phyloP scores from a whole-genome alignment of 1,140 invertebrate species.

The Carposina sasakii region DNA sequence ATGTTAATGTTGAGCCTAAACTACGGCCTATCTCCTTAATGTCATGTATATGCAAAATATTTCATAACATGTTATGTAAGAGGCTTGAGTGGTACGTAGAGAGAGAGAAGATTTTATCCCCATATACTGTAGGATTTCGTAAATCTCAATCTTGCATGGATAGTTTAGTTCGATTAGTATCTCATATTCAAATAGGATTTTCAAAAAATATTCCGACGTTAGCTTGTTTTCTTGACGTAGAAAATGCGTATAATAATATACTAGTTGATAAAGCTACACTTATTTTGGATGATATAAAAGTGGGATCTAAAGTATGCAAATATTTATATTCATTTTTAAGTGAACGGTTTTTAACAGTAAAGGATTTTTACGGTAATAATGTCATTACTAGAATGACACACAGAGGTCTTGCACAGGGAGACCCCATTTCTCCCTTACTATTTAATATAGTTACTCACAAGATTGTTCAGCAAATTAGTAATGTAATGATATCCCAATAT shows the following conservation, averaged over 20 bases:
- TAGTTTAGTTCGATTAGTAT: conserved; percentile 9
- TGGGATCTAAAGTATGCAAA: neutral
- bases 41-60: conserved; percentile 2
- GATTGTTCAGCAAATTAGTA: conserved; percentile 9
- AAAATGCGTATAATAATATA: conserved; percentile 7
- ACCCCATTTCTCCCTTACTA: conserved; percentile 23
- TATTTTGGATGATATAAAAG: neutral
- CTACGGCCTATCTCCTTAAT: neutral
- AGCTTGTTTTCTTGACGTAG: conserved; percentile 11
- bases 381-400: neutral
- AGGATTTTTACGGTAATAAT: neutral
- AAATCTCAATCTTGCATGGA: conserved; percentile 11
- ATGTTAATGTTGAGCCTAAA: neutral
- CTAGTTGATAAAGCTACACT: neutral
- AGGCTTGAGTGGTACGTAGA: conserved; percentile 4
- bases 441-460: conserved; percentile 21
- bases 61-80: conserved; percentile 8
- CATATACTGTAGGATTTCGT: neutral
- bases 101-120: neutral
- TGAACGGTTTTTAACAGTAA: neutral
- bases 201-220: conserved; percentile 11
- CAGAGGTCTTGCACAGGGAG: conserved; percentile 21
- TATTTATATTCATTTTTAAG: conserved; percentile 6
- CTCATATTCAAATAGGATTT: conserved; percentile 15
- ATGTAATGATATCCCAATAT: conserved; percentile 13